These are phyloP conservation scores for Gambusia yucatana DNA, from an alignment of 2,797 vertebrate genomes.

Conservation along the genomic window DNA sequence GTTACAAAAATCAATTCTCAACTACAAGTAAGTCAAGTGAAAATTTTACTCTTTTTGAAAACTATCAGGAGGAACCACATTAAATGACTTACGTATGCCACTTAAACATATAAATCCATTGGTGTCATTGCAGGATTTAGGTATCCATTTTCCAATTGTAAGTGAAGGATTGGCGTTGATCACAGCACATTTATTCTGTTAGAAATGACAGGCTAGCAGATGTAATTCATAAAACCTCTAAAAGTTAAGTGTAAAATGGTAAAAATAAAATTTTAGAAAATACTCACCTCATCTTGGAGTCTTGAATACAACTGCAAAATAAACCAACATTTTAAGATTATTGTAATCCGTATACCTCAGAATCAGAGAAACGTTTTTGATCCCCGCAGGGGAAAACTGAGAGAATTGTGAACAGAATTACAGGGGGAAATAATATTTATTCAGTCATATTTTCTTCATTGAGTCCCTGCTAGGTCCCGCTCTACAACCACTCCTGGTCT, in stretches of 20 bases:
- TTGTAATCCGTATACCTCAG: not conserved
- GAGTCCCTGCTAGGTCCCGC: not conserved
- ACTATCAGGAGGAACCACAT: not conserved
- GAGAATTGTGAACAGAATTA: not conserved
- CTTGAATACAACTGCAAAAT: not conserved
- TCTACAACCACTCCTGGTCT: not conserved
- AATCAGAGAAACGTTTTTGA: not conserved
- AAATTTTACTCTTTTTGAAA: not conserved
- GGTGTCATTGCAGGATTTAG: conserved; percentile 56
- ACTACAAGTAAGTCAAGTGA: not conserved
- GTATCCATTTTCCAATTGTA: conserved; percentile 54
- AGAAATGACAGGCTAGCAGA: not conserved
- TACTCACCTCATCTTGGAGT: rapidly evolving
- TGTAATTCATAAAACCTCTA: not conserved
- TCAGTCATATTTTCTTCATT: not conserved
- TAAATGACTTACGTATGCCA: conserved; percentile 43
- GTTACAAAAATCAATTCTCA: too few species aligned
- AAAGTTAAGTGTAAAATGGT: not conserved
- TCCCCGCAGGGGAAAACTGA: not conserved
- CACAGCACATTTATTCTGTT: conserved; percentile 28
- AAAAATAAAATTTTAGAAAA: not conserved
- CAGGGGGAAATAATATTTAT: not conserved
- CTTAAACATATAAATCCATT: conserved; percentile 59
- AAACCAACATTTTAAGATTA: conserved; percentile 4
- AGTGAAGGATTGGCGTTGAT: not conserved